A percentile compares a stretch with the other conserved stretches of the same genome.
phyloP scores from a whole-genome alignment of 2,797 vertebrate genomes.

The Otolemur crassicaudatus region DNA sequence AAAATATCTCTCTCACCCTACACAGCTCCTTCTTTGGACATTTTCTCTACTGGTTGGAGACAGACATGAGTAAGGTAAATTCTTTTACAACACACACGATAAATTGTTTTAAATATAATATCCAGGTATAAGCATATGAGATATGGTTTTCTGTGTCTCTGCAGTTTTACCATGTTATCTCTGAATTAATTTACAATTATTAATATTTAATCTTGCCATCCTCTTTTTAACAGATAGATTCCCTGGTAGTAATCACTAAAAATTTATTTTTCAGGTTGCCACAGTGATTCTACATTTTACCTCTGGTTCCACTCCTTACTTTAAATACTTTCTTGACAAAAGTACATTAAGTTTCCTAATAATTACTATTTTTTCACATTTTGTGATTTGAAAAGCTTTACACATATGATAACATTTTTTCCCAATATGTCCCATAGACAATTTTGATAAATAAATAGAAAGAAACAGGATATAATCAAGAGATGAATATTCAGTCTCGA shows the following conservation, averaged over 20 bases:
- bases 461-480: neutral
- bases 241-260: neutral
- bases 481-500: neutral
- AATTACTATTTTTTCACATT: neutral
- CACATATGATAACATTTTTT: neutral
- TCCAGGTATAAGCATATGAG: neutral
- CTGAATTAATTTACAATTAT: neutral
- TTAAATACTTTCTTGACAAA: constrained; percentile 31
- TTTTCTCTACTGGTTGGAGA: neutral
- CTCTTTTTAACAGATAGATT: neutral
- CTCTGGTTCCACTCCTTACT: neutral
- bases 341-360: neutral
- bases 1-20: neutral
- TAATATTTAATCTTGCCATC: neutral
- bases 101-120: neutral
- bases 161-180: neutral
- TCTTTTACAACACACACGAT: neutral
- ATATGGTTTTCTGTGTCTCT: neutral
- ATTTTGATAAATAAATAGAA: constrained; percentile 8
- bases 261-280: neutral
- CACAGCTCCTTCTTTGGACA: neutral
- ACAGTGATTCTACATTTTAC: neutral
- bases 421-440: neutral
- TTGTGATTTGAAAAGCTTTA: neutral
- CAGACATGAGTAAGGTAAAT: neutral